These are phyloP conservation scores for Phaethornis superciliosus DNA, from an alignment of 2,113 vertebrate species.

Conservation along the genomic window DNA sequence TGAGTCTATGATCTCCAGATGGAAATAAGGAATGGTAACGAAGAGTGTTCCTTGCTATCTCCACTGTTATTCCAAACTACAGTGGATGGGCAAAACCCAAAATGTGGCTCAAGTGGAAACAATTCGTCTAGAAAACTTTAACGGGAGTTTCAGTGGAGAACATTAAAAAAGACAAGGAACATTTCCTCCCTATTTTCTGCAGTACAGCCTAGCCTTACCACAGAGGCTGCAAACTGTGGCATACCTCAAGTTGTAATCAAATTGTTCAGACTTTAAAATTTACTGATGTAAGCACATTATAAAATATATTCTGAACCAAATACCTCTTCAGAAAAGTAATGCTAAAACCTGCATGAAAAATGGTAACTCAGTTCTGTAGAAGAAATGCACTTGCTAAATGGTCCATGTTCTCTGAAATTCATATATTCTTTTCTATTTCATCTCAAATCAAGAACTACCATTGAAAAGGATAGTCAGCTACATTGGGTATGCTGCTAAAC, in stretches of 20 bases:
- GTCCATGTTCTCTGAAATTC: neutral
- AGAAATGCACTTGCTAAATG: neutral
- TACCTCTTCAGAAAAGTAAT: neutral
- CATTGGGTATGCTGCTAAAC: neutral
- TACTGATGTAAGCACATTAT: neutral
- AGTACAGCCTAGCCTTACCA: neutral
- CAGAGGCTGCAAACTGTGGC: neutral
- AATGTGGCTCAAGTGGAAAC: neutral
- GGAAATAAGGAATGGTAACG: neutral
- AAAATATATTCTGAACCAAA: neutral
- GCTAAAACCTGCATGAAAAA: neutral
- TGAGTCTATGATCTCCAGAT: neutral
- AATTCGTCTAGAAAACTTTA: neutral
- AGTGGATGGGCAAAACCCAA: accelerated
- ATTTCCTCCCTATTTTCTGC: neutral
- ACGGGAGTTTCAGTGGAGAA: neutral
- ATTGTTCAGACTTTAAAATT: neutral
- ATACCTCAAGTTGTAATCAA: neutral
- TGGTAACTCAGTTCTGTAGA: neutral
- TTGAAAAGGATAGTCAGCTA: neutral
- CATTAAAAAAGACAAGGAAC: neutral
- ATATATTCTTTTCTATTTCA: neutral
- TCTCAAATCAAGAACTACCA: neutral
- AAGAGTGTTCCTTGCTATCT: neutral
- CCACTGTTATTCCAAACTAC: neutral